Base-by-base conservation (phyloP, 2,113 vertebrate species). In the Labeo catla region DNA sequence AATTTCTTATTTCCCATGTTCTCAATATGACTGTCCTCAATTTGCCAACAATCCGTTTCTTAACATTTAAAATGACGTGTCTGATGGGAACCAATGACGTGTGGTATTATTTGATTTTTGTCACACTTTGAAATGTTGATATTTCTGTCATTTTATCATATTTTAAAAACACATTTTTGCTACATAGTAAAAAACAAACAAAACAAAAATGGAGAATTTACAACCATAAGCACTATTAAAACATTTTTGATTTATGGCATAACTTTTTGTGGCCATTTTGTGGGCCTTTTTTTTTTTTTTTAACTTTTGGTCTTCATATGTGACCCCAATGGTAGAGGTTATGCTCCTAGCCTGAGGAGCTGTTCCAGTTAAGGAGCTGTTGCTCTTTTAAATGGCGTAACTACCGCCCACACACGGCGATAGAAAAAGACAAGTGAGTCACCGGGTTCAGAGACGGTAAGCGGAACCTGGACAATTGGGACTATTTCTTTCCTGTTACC, bases 401-500 rank as follows among this genome's bases (percentile, higher is more conserved):
- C 52, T 76, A 73, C 52, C 49, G 39, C 79, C 87, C 84, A 43
- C 43, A 39, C 43, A 47, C 68, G 23, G 82, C 43, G 52, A 86
- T 23, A 87, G 4, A 68, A 66, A 86, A 81, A 87, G 88, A 89
- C 77, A 73, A 88, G 68, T 23, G 47, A 88, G 61, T 84, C 81
- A 61, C 70, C n/a, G 83, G 72, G 63, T 39, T 81, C 47, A 83
- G 84, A 90, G 73, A 61, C 73, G 57, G 72, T 80, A 79, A 90
- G 86, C 34, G 16, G 87, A 88, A 76, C 81, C 63, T 74, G 86
- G 83, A 91, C 89, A 86, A 54, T 66, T 70, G 88, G 84, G 90
- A 91, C 78, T 86, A 90, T 57, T 61, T 83, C 82, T 84, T 81
- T 86, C 68, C 63, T 49, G 92, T 93, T 92, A 86, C 92, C 92